Percentiles rank a stretch among this genome's conserved stretches.
Conservation (phyloP, 2,888 invertebrate species). For the Eubasilissa splendida region DNA sequence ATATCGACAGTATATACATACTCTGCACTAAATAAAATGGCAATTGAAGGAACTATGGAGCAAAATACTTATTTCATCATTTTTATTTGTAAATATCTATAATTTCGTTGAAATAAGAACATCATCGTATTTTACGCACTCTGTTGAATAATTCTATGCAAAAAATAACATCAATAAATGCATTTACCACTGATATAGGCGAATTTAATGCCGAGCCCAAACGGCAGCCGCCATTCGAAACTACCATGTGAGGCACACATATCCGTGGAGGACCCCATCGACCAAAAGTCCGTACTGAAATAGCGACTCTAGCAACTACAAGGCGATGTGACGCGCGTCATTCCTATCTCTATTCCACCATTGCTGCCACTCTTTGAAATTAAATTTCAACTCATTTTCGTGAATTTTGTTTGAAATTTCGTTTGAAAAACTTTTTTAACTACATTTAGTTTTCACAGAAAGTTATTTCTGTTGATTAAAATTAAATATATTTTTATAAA, state of each 20-base stretch:
- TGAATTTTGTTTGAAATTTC: neutral
- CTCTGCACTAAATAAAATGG: conserved; percentile 49
- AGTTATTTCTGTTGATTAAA: neutral
- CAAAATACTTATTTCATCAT: conserved; percentile 32
- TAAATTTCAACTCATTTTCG: conserved; percentile 3
- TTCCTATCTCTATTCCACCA: conserved; percentile 44
- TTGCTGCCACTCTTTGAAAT: conserved; percentile 34
- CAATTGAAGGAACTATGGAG: conserved; percentile 40
- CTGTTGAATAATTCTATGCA: conserved; percentile 19
- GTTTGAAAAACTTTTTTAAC: neutral
- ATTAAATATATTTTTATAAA: neutral
- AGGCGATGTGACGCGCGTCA: conserved; percentile 51
- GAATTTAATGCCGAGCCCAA: conserved; percentile 42
- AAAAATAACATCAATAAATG: conserved; percentile 40
- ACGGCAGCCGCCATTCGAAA: conserved; percentile 51
- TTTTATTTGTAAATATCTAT: conserved; percentile 31
- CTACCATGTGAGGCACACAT: conserved; percentile 55
- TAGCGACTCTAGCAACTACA: conserved; percentile 47
- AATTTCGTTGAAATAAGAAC: conserved; percentile 20
- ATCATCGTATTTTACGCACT: conserved; percentile 5
- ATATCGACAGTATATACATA: conserved; percentile 3
- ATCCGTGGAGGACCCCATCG: conserved; percentile 57
- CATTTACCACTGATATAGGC: conserved; percentile 44
- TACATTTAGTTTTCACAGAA: neutral
- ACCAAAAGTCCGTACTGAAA: conserved; percentile 58